phyloP scores from a whole-genome alignment of 1,140 invertebrate genomes.

The Caerostris darwini region DNA sequence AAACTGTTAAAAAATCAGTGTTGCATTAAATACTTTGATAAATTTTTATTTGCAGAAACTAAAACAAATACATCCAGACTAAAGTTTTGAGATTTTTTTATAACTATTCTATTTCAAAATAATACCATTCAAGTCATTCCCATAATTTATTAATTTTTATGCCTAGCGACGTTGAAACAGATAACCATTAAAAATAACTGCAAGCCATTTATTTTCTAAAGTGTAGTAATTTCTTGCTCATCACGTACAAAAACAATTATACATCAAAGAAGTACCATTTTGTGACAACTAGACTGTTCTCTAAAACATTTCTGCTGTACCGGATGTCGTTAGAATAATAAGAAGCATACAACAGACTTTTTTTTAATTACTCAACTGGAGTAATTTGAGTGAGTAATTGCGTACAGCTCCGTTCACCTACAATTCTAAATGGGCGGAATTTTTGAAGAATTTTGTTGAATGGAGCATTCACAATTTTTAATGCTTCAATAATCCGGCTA shows the following conservation, averaged over 20 bases:
- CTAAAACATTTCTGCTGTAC: not conserved
- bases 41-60: too few species aligned
- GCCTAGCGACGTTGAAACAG: not conserved
- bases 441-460: not conserved
- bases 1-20: too few species aligned
- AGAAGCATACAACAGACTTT: not conserved
- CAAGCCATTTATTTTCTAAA: not conserved
- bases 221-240: not conserved
- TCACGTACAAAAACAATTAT: slow-evolving; percentile 33
- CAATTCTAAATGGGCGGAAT: not conserved
- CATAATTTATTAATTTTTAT: not conserved
- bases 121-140: not conserved
- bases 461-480: not conserved
- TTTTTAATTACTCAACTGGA: slow-evolving; percentile 9
- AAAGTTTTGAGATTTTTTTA: too few species aligned
- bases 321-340: slow-evolving; percentile 42
- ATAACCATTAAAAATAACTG: slow-evolving; percentile 4
- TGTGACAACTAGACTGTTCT: not conserved
- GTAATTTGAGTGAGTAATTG: slow-evolving; percentile 20
- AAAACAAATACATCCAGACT: too few species aligned
- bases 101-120: too few species aligned
- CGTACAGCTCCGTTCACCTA: not conserved
- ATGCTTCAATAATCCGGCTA: slow-evolving; percentile 11
- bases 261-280: not conserved
- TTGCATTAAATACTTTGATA: too few species aligned